Base-by-base conservation (phyloP, 2,797 vertebrate genomes). In the Tauraco hartlaubi region DNA sequence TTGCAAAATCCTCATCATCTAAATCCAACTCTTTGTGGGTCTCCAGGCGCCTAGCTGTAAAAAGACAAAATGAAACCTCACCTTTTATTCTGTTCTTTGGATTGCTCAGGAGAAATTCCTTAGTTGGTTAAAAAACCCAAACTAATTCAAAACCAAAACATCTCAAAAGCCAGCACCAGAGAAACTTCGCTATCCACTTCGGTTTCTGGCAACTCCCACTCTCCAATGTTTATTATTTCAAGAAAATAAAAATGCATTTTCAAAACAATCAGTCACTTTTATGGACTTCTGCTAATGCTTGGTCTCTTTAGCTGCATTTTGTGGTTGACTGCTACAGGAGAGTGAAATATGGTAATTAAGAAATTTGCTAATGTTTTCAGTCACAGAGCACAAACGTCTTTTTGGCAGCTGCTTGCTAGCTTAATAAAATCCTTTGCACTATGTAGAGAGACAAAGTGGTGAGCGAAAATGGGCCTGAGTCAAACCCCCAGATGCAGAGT, bases 31-130 rank as follows among this genome's bases (percentile, higher is more conserved):
- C 99, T 63, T 96, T 98, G 48, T 98, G 97, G 66, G 98, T 97
- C 86, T 98, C 98, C 39, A 99, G 97, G 39, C 98, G 98, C 33
- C 98, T 98, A 83, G 99, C 99, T 99, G 97, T 16, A 64, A 97
- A 79, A 75, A 92, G 72, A 95, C 37, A 72, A 79, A 88, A 35
- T 0, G 6, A 72, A 78, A 76, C 19, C 8, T 66, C 37, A 52
- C 12, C 12, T 33, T 11, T 55, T 64, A 15, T 9, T 62, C 23
- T 82, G 8, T 29, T 59, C 22, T 80, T 55, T 37, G 12, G 13
- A 9, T 31, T 31, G 35, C 21, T 71, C 17, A 15, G 20, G 19
- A 74, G 31, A 23, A 77, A 41, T 41, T 59, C 19, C 18, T 86
- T 25, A 20, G 4, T 18, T 29, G 33, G 20, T 46, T 61, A 61